Conservation (phyloP, 2,797 vertebrate genomes). For the Darevskia nairensis region DNA sequence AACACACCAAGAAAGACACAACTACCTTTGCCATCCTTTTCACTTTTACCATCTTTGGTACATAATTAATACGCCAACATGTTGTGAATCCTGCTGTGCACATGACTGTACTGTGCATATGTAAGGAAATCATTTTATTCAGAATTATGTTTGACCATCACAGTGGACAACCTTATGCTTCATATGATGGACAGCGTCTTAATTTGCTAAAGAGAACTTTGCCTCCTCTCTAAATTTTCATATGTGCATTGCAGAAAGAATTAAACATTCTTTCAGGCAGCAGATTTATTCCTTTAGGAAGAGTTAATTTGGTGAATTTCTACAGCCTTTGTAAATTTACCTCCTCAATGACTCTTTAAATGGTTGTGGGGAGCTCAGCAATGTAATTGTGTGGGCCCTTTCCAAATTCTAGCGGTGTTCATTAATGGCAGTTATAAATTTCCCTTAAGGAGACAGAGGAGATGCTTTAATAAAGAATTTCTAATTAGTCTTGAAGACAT, state of each 20-base stretch:
- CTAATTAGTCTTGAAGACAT: constrained; percentile 69
- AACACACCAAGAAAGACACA: too few relatives aligned
- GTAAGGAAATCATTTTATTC: too few relatives aligned
- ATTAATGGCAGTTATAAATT: constrained; percentile 70
- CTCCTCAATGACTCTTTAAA: constrained; percentile 53
- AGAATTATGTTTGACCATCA: constrained; percentile 2
- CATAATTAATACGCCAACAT: background rate
- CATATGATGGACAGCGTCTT: constrained; percentile 16
- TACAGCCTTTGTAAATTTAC: constrained; percentile 45
- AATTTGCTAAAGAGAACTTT: constrained; percentile 39
- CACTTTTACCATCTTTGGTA: background rate
- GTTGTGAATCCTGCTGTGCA: background rate
- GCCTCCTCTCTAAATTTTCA: constrained; percentile 30
- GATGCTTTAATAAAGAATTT: constrained; percentile 58
- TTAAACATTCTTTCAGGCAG: constrained; percentile 18
- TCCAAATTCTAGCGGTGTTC: constrained; percentile 43
- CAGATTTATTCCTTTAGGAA: constrained; percentile 29
- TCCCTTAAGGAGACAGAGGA: constrained; percentile 53
- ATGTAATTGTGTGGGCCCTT: constrained; percentile 44
- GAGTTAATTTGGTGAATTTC: constrained; percentile 40
- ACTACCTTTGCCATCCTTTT: background rate
- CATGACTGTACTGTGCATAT: background rate
- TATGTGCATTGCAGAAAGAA: background rate
- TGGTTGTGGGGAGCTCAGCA: constrained; percentile 52
- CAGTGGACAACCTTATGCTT: constrained; percentile 14